Evolutionary conservation across 1,140 invertebrate species (phyloP), one percentile per base, ranked within the genome.

Genomic region (Bombus confusus): DNA sequence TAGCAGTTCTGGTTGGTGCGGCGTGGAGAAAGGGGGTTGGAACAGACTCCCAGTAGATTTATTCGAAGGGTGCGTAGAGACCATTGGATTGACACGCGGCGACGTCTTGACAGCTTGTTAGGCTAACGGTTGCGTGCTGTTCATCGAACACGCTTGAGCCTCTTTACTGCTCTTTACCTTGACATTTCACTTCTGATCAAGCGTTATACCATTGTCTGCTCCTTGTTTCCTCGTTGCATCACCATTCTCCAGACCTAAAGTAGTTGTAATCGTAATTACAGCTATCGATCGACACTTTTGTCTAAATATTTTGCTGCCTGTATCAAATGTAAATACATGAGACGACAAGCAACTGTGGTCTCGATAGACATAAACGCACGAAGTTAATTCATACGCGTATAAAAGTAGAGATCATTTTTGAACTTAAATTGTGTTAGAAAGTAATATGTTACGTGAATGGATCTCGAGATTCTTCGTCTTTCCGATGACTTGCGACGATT

Each of bases 71-170:
- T 88, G 91, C 85, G 83, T 52, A 77, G 72, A 90, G 90, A 80
- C 71, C 88, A 73, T 68, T 80, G 89, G 84, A 91, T 90, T 94
- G 93, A 94, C 94, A 93, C 91, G 93, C 93, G 92, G 89, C 93
- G 93, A 94, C 93, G 93, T 94, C 93, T 94, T 94, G 93, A 94
- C 93, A 94, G 93, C 93, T 94, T 94, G 93, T 94, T 94, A 94
- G 92, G 90, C 91, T 93, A 93, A 94, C 92, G 92, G 90, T 79
- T 90, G 86, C 83, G 85, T 87, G 78, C 87, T 64, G 85, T 87
- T 82, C 84, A 85, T 87, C 78, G 83, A 74, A 79, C 85, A 87
- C 87, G 90, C 92, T 90, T 88, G 87, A 90, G 89, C 84, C 90
- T 92, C 89, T 92, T 89, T 91, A 85, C 81, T 80, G 84, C 87